Evolutionary conservation across 2,113 vertebrate species (phyloP).

Genomic region (Dipodomys spectabilis): DNA sequence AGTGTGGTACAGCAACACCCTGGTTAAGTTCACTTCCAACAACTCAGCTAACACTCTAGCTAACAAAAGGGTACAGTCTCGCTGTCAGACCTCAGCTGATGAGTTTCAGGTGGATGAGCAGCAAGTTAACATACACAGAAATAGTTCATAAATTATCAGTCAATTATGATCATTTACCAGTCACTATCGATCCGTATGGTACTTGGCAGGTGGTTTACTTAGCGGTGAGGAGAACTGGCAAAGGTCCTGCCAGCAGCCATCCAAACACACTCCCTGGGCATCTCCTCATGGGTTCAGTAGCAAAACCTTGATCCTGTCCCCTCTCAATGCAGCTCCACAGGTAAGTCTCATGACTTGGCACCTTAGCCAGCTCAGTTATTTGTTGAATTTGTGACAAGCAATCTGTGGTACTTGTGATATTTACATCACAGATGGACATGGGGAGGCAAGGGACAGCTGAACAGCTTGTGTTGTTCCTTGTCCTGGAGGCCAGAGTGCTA

Average conservation of each 20-base stretch:
- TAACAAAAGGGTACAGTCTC: not conserved
- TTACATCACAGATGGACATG: too few species aligned
- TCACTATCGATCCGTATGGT: too few species aligned
- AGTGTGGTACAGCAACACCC: fast-evolving
- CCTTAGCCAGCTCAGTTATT: not conserved
- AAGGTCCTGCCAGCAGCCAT: not conserved
- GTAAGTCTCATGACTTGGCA: not conserved
- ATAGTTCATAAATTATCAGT: too few species aligned
- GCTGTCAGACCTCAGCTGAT: too few species aligned
- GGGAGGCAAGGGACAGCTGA: too few species aligned
- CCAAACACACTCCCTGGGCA: fast-evolving
- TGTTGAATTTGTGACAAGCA: too few species aligned
- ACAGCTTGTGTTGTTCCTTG: fast-evolving
- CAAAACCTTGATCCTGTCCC: not conserved
- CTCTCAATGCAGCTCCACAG: not conserved
- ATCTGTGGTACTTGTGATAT: too few species aligned
- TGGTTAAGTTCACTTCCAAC: not conserved
- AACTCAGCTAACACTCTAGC: not conserved
- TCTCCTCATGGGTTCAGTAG: not conserved
- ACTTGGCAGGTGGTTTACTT: not conserved
- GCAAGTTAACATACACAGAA: too few species aligned
- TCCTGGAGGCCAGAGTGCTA: too few species aligned
- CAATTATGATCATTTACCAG: too few species aligned
- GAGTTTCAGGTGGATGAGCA: too few species aligned
- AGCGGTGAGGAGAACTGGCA: not conserved